Base-by-base conservation (phyloP, 2,888 invertebrate genomes). In the Pardosa pseudoannulata region DNA sequence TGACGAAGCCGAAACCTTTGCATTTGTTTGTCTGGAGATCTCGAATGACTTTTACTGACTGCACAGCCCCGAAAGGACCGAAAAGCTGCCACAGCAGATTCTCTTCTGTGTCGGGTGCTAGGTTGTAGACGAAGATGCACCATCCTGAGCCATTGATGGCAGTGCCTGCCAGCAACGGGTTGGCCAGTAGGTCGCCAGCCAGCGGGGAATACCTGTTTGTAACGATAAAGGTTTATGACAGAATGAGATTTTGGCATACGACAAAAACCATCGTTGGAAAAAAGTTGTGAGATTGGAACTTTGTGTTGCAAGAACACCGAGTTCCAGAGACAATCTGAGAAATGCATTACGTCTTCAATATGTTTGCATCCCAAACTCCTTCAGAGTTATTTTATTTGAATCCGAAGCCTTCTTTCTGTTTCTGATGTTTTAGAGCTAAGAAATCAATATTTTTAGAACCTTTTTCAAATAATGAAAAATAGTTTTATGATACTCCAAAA, bases 1-100 rank as follows among this genome's bases (percentile, higher is more conserved):
- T 98, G 90, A 98, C 98, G 92, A 98, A 98, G 90, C 98, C 98
- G 93, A 98, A 98, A 89, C 98, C 98, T 94, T 98, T 98, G 93
- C 98, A 98, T 93, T 98, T 98, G 93, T 97, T 97, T 90, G 97
- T 97, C 91, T 96, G 95, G 90, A 96, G 94, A 93, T 98, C 98
- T 91, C 97, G 95, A 91, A 98, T 97, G 90, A 98, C 97, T 93
- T 98, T 98, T 90, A 98, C 98, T 93, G 96, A 96, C 93, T 98
- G 97, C 91, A 98, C 98, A 90, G 98, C 98, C 90, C 98, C 98
- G 91, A 98, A 98, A 71, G 98, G 98, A 89, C 98, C 98, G 93
- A 98, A 98, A 90, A 97, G 94, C 93, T 97, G 96, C 97, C 97
- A 97, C 90, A 97, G 94, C 89, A 96, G 94, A 91, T 96, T 96